A percentile compares a stretch with the other conserved stretches of the same genome.
These are phyloP conservation scores for Arvicanthis niloticus DNA, from an alignment of 2,113 vertebrate species.

Conservation along the genomic window DNA sequence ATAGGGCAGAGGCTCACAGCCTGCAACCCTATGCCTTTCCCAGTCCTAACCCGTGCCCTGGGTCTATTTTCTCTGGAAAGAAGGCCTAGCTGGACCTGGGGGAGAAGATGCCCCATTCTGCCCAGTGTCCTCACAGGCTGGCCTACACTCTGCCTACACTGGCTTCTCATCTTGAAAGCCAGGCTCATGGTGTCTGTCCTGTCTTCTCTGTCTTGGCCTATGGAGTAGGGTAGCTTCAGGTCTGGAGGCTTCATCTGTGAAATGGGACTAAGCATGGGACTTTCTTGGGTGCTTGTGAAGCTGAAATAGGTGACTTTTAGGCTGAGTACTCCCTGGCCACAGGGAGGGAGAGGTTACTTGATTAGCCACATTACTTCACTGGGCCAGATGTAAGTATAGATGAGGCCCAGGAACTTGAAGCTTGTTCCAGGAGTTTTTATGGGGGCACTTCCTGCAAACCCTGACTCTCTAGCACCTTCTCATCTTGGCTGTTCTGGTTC, in stretches of 20 bases:
- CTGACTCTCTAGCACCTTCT: background rate
- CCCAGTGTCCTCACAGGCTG: too few species aligned
- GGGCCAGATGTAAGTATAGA: background rate
- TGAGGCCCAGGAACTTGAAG: background rate
- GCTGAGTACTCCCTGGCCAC: background rate
- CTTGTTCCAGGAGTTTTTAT: background rate
- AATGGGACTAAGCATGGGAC: background rate
- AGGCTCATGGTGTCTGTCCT: background rate
- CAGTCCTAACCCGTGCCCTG: background rate
- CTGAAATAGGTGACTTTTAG: background rate
- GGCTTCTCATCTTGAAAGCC: background rate
- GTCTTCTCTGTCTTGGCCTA: background rate
- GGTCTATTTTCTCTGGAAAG: background rate
- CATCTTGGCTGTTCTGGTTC: background rate
- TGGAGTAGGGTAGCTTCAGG: background rate
- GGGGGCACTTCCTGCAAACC: background rate
- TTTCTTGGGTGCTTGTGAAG: background rate
- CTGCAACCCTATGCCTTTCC: background rate
- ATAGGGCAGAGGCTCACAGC: background rate
- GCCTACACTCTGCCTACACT: too few species aligned
- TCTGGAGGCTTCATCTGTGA: constrained; percentile 14
- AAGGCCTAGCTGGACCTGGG: background rate
- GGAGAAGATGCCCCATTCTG: background rate
- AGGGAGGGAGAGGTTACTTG: background rate
- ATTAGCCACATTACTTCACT: background rate